A percentile compares a stretch with the other conserved stretches of the same genome.
These are phyloP conservation scores for Tetranychus piercei DNA, from an alignment of 2,888 invertebrate genomes.

Conservation along the genomic window DNA sequence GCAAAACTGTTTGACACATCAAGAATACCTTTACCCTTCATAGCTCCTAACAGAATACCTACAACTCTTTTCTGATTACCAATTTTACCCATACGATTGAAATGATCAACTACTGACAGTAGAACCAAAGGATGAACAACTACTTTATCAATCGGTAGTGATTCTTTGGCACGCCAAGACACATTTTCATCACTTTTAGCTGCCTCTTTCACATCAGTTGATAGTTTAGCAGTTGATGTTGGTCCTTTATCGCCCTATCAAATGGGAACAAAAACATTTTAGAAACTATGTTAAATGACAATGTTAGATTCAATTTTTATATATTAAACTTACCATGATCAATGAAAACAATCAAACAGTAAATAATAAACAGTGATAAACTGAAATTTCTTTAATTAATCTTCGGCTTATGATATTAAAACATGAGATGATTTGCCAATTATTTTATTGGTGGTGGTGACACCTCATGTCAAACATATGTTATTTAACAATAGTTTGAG, in stretches of 20 bases:
- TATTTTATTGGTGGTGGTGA: too few relatives aligned
- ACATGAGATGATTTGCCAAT: too few relatives aligned
- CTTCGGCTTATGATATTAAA: too few relatives aligned
- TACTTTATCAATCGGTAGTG: slow-evolving; percentile 47
- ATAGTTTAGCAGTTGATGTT: not conserved
- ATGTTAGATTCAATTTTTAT: too few relatives aligned
- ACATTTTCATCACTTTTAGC: not conserved
- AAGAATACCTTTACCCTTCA: slow-evolving; percentile 80
- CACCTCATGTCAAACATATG: too few relatives aligned
- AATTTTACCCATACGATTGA: slow-evolving; percentile 97
- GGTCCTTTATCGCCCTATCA: not conserved
- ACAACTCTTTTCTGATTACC: slow-evolving; percentile 96
- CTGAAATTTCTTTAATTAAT: too few relatives aligned
- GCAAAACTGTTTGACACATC: slow-evolving; percentile 99
- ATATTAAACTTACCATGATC: too few relatives aligned
- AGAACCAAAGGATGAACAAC: slow-evolving; percentile 95
- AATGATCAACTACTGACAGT: slow-evolving; percentile 96
- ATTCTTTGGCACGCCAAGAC: slow-evolving; percentile 1
- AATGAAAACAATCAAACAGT: too few relatives aligned
- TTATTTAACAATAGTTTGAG: too few relatives aligned
- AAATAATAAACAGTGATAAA: too few relatives aligned
- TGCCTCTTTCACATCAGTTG: not conserved
- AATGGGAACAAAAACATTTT: not conserved
- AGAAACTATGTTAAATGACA: too few relatives aligned
- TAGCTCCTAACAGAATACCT: slow-evolving; percentile 85